Conservation (phyloP, 2,888 invertebrate species). For the Drosophila atroscutellata region DNA sequence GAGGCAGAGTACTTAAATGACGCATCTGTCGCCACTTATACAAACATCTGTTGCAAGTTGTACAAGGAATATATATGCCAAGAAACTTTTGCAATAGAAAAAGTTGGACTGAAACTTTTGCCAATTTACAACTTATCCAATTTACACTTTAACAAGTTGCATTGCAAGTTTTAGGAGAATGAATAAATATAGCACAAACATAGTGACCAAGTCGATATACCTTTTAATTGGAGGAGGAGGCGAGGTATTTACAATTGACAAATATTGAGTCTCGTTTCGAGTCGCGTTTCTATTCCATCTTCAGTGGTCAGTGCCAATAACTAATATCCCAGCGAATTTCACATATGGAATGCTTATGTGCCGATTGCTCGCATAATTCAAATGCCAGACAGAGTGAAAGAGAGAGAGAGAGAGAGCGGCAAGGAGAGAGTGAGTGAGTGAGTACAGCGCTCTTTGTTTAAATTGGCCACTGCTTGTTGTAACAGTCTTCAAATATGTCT, state of each 20-base stretch:
- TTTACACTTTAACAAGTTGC: neutral
- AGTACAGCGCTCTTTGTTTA: conserved; percentile 2
- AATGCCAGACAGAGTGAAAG: conserved; percentile 30
- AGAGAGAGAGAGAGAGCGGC: neutral
- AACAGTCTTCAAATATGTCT: conserved; percentile 3
- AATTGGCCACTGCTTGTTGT: conserved; percentile 10
- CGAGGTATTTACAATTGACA: conserved; percentile 12
- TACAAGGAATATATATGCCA: neutral
- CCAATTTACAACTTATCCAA: neutral
- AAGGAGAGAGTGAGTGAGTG: neutral
- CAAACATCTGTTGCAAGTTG: neutral
- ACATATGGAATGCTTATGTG: conserved; percentile 14
- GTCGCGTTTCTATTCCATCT: conserved; percentile 16
- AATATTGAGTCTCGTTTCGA: conserved; percentile 12
- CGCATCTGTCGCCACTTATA: neutral
- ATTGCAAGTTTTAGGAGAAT: neutral
- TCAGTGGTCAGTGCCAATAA: conserved; percentile 20
- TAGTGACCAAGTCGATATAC: neutral
- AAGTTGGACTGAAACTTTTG: neutral
- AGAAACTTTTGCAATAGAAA: neutral
- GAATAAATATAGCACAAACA: neutral
- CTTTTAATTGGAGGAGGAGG: neutral
- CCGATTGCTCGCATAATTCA: conserved; percentile 34
- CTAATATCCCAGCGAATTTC: conserved; percentile 20
- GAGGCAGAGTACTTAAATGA: neutral